Evolutionary conservation across 2,797 vertebrate genomes (phyloP).

Genomic region (Cheirogaleus major): DNA sequence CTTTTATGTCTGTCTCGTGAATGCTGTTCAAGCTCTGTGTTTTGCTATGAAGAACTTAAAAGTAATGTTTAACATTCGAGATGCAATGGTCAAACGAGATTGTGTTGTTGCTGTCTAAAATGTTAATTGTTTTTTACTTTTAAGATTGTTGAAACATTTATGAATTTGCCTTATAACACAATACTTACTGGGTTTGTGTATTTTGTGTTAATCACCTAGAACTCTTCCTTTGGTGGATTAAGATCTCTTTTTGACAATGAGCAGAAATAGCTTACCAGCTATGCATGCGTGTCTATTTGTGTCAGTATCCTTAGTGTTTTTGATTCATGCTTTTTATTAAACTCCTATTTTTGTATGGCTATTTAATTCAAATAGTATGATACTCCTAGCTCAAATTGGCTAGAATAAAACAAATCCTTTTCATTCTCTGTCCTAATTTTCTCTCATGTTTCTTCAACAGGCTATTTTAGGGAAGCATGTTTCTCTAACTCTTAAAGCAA

Average conservation of each 20-base stretch:
- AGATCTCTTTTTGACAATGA: not conserved
- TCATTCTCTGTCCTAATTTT: conserved; percentile 39
- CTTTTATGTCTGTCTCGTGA: conserved; percentile 50
- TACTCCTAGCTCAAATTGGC: not conserved
- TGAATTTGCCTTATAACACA: conserved; percentile 13
- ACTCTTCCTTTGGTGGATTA: conserved; percentile 1
- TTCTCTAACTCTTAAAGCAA: conserved; percentile 41
- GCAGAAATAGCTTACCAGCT: not conserved
- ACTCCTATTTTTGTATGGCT: not conserved
- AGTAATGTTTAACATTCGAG: conserved; percentile 67
- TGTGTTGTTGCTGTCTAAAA: conserved; percentile 72
- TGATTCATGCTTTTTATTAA: conserved; percentile 15
- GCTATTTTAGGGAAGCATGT: conserved; percentile 52
- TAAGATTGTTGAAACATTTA: conserved; percentile 45
- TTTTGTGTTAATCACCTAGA: conserved; percentile 36
- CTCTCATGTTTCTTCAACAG: conserved; percentile 35
- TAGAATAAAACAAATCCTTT: conserved; percentile 22
- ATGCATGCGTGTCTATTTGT: conserved; percentile 25
- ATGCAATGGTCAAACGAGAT: conserved; percentile 18
- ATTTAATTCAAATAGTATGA: conserved; percentile 7
- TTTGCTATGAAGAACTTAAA: conserved; percentile 76
- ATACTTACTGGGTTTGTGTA: conserved; percentile 57
- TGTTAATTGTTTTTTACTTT: conserved; percentile 65
- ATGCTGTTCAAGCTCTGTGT: conserved; percentile 67
- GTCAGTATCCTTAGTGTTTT: conserved; percentile 54